Base-by-base conservation (phyloP, 2,113 vertebrate genomes). In the Bujurquina vittata region DNA sequence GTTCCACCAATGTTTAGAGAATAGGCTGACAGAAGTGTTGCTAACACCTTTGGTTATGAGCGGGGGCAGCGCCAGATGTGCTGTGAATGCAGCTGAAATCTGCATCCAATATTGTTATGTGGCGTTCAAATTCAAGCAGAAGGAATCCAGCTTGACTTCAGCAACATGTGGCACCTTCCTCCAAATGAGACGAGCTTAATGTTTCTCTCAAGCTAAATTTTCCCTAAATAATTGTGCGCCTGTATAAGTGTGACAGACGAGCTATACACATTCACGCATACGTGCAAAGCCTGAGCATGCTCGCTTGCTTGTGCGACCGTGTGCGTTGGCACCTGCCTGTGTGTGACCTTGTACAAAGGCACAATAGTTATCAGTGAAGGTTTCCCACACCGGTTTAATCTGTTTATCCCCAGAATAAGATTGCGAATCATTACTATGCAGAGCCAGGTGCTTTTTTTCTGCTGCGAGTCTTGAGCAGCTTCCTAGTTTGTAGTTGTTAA, bases 31-130 rank as follows among this genome's bases (percentile, higher is more conserved):
- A 86, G 87, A 86, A 87, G 87, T 87, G 90, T 88, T 90, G 83
- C 86, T 87, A 84, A 91, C 91, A 91, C 91, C 87, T 89, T 81
- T 89, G 80, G 59, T 88, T 87, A 83, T 79, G 86, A 89, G 80
- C 35, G 20, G 59, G 83, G 91, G 86, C 72, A 77, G 87, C 88
- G 86, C 84, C 92, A 94, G 91, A 90, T 94, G 88, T 92, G 91
- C 88, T 89, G 91, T 77, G 88, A 93, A 85, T 52, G 26, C 79
- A 80, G 67, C 77, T 86, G 77, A 69, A 86, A 87, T 79, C 61
- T 46, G 17, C 43, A 40, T 37, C 23, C 77, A 75, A 52, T 67
- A 75, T 88, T 80, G 80, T 77, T 69, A 60, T 57, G 80, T 2
- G 35, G 77, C 17, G 18, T 76, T 81, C 14, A 65, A 58, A 61